phyloP scores from a whole-genome alignment of 2,113 vertebrate species.

The Probosciger aterrimus region DNA sequence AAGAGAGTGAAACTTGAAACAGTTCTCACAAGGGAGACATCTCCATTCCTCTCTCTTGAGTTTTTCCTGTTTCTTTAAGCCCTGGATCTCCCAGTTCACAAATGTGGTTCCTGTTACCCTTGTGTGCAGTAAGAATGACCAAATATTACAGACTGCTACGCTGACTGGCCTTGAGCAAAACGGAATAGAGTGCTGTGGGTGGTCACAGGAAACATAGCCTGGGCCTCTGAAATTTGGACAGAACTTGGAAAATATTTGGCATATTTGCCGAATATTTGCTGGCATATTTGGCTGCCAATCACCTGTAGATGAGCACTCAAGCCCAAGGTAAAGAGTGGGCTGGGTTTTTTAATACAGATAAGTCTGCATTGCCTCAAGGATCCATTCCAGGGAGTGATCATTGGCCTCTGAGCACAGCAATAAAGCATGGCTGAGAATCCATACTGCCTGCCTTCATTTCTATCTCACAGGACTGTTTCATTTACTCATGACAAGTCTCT shows the following conservation, averaged over 20 bases:
- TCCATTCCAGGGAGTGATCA: neutral
- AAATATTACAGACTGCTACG: neutral
- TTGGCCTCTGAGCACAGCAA: neutral
- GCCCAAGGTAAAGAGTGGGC: neutral
- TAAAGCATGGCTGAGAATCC: neutral
- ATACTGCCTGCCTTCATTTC: fast-evolving
- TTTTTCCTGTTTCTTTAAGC: neutral
- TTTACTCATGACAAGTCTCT: neutral
- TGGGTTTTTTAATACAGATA: neutral
- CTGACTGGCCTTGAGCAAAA: neutral
- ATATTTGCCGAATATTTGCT: no score
- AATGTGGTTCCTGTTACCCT: neutral
- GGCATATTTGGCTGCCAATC: neutral
- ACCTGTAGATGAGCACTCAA: neutral
- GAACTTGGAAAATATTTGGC: neutral
- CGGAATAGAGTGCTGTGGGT: neutral
- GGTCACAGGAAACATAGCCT: neutral
- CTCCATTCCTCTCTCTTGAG: fast-evolving
- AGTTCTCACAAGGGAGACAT: fast-evolving
- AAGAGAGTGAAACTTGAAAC: neutral
- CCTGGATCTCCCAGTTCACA: neutral
- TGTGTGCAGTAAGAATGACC: neutral
- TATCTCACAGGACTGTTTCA: neutral
- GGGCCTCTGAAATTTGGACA: neutral
- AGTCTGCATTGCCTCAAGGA: neutral